A percentile compares a stretch with the other conserved stretches of the same genome.
Conservation (phyloP, 2,888 invertebrate genomes). For the Malthinus seriepunctatus region DNA sequence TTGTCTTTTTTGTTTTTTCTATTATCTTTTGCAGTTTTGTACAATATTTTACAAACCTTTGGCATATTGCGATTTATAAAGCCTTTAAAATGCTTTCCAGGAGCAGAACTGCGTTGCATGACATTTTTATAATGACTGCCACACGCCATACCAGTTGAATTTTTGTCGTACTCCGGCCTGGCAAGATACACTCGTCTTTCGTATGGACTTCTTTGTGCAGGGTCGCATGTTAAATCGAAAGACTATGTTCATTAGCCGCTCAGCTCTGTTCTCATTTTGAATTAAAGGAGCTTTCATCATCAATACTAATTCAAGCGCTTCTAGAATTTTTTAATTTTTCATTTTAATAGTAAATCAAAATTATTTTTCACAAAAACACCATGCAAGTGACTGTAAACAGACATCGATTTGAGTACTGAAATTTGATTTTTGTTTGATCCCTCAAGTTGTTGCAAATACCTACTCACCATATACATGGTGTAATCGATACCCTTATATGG, state of each 20-base stretch:
- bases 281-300: too few species aligned
- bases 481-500: conserved; percentile 16
- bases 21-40: background rate
- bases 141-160: conserved; percentile 2
- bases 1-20: background rate
- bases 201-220: conserved; percentile 13
- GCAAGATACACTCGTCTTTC: conserved; percentile 6
- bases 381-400: too few species aligned
- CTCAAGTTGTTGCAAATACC: conserved; percentile 12
- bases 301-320: too few species aligned
- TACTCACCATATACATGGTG: background rate
- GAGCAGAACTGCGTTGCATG: background rate
- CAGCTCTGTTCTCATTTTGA: too few species aligned
- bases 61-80: background rate
- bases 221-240: conserved; percentile 18
- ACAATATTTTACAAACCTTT: background rate
- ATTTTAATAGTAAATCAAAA: too few species aligned
- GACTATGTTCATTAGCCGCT: too few species aligned
- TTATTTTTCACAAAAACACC: too few species aligned
- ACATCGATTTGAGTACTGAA: conserved; percentile 7
- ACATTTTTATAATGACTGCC: conserved; percentile 3
- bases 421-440: conserved; percentile 3
- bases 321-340: too few species aligned
- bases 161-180: too few species aligned
- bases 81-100: background rate